Evolutionary conservation across 2,888 invertebrate species (phyloP), one percentile per base, ranked within the genome.

Genomic region (Philopedon plagiatum): DNA sequence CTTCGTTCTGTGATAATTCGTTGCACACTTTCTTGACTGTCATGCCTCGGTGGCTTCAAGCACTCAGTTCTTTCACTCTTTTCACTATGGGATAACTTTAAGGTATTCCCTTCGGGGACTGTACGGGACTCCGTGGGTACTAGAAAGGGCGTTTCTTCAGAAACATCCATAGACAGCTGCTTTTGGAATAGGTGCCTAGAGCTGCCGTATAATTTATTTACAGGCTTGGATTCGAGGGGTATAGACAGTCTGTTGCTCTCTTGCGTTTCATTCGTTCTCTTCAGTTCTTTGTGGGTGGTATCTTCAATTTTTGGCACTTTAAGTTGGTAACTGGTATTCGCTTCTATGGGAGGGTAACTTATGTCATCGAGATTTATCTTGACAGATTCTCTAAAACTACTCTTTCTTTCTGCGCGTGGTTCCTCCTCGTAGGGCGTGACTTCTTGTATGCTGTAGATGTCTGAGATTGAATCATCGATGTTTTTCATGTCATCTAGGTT

Each of bases 1-100:
- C 90, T 84, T 76, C 90, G 86, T 82, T 90, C 90, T 8, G 88
- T 89, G 78, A 90, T 90, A 65, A 90, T 89, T 81, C 89, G 88
- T 80, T 90, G 87, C 76, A 90, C 89, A 76, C 88, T 89, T 76
- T 90, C 86, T 74, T 85, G 83, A 29, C 85, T 85, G 74, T 85
- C 85, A 77, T 84, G 81, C 72, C 83, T 82, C 2, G 80, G 80
- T 15, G 82, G 76, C 75, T 78, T 79, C 21, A 68, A 37, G 5
- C 29, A 15, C 18, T 29, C 29, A 41, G n/a, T 60, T 26, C 26
- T 23, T 8, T 68, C 54, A 61, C 41, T 68, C 19, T 32, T 61
- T 29, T 44, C 41, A 63, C 44, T 57, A n/a, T 5, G 21, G 5
- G 65, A 56, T 21, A 64, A 13, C 26, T 13, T 61, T 41, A 54